Evolutionary conservation across 1,140 invertebrate genomes (phyloP).

Genomic region (Neodiprion fabricii): DNA sequence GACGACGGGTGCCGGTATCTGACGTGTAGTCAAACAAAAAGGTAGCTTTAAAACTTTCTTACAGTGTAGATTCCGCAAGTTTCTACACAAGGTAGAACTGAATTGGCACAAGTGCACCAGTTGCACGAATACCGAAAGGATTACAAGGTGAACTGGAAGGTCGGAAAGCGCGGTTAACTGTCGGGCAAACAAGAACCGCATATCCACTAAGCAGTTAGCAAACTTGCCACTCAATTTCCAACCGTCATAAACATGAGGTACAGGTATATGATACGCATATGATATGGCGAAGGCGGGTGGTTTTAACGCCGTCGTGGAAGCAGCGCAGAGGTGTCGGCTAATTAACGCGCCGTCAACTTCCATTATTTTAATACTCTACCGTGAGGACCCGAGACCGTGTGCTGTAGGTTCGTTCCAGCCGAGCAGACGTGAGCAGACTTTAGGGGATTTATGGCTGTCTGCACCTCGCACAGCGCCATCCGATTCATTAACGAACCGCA

Average conservation of each 20-base stretch:
- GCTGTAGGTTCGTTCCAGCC: neutral
- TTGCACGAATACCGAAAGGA: too few species aligned
- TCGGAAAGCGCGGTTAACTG: too few species aligned
- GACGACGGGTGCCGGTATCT: slow-evolving; percentile 65
- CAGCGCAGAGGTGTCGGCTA: neutral
- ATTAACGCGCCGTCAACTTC: neutral
- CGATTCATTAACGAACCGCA: neutral
- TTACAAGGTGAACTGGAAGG: too few species aligned
- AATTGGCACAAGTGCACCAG: too few species aligned
- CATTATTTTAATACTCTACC: neutral
- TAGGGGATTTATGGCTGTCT: neutral
- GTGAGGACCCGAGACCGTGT: neutral
- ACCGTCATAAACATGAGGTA: neutral
- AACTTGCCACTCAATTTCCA: slow-evolving; percentile 5
- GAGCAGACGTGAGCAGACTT: neutral
- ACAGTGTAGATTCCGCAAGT: neutral
- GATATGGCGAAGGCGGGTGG: too few species aligned
- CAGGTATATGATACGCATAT: too few species aligned
- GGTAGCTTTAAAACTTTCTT: slow-evolving; percentile 18
- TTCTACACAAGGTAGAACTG: neutral
- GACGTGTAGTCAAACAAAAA: slow-evolving; percentile 28
- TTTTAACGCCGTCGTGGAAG: neutral
- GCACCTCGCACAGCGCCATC: neutral
- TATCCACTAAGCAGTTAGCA: neutral
- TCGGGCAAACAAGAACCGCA: too few species aligned